These are phyloP conservation scores for Flexamia atlantica DNA, from an alignment of 2,888 invertebrate species.

Conservation along the genomic window DNA sequence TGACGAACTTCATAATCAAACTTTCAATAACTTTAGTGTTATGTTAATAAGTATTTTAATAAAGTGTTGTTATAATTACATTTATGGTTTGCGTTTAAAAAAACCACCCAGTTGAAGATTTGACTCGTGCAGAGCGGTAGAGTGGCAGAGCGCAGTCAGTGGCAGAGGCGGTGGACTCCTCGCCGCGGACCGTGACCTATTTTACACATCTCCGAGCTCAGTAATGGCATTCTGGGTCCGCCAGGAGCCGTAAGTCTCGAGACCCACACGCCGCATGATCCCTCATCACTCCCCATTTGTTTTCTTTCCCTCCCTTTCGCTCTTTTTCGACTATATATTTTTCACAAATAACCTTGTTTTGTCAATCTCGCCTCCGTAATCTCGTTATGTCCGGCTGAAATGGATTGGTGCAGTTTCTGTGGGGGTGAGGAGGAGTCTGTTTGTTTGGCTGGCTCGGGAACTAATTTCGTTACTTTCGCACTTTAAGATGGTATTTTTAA, in stretches of 20 bases:
- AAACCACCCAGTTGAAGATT: no score
- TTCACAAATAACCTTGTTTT: conserved; percentile 9
- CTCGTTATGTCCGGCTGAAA: background rate
- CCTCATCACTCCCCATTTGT: conserved; percentile 53
- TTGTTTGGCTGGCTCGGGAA: background rate
- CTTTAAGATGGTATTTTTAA: no score
- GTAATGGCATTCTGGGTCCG: conserved; percentile 67
- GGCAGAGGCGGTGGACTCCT: background rate
- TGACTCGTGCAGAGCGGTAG: background rate
- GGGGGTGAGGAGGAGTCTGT: background rate
- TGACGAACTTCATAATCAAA: no score
- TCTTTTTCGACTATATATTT: conserved; percentile 9
- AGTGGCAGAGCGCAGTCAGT: background rate
- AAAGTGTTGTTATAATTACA: no score
- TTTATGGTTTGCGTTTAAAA: no score
- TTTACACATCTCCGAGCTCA: conserved; percentile 69
- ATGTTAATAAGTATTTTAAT: no score
- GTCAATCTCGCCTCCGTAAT: background rate
- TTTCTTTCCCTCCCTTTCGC: conserved; percentile 9
- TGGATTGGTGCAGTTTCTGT: background rate
- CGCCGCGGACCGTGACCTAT: conserved; percentile 67
- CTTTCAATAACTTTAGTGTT: no score
- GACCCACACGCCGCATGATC: conserved; percentile 44
- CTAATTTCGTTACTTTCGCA: no score
- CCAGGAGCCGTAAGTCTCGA: conserved; percentile 61